These are phyloP conservation scores for Petroica traversi DNA, from an alignment of 2,113 vertebrate genomes.

Conservation along the genomic window DNA sequence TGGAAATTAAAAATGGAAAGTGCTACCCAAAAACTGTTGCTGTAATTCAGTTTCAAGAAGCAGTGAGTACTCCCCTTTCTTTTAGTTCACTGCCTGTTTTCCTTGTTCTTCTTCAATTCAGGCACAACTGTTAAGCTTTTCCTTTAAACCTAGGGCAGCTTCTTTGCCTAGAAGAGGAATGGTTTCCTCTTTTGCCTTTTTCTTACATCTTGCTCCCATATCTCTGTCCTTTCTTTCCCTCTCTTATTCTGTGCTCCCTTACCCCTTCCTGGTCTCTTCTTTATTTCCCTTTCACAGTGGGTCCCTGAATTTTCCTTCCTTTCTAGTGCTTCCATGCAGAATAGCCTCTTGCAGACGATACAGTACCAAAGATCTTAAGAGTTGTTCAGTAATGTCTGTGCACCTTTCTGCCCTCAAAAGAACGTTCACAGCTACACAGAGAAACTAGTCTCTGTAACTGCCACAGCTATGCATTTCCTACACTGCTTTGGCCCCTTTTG, in stretches of 20 bases:
- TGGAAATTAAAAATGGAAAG: background rate
- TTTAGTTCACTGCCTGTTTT: background rate
- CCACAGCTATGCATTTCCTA: rapidly evolving
- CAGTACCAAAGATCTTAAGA: rapidly evolving
- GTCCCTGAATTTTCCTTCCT: background rate
- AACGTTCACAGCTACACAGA: background rate
- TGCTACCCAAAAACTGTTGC: background rate
- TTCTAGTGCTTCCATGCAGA: background rate
- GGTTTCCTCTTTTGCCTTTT: background rate
- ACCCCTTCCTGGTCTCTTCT: background rate
- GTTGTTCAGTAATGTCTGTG: background rate
- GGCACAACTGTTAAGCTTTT: background rate
- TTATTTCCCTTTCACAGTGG: background rate
- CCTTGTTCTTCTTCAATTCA: background rate
- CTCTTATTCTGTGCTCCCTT: background rate
- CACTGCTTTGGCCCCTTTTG: background rate
- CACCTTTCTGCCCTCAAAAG: background rate
- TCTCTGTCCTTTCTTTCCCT: background rate
- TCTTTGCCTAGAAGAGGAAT: background rate
- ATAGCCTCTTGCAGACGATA: background rate
- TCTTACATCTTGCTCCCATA: background rate
- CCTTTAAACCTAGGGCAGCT: background rate
- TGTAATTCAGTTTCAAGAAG: background rate
- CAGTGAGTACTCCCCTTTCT: background rate
- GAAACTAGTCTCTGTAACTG: background rate